Evolutionary conservation across 2,113 vertebrate genomes (phyloP), one percentile per base, ranked within the genome.

Genomic region (Coreoperca whiteheadi): DNA sequence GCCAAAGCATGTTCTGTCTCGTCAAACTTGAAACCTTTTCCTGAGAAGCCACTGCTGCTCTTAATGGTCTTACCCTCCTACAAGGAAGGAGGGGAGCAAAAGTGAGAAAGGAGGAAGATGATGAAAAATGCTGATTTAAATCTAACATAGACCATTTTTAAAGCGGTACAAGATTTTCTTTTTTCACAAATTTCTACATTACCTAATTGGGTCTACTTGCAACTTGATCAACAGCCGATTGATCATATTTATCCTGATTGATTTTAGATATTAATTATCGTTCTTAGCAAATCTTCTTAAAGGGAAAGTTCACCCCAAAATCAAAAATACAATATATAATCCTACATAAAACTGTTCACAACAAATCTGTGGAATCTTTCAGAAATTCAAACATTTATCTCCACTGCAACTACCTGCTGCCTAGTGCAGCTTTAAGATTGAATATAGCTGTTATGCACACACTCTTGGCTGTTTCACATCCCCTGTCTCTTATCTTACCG

Each of bases 11-110:
- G 98, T 77, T 99, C 98, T 0, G 98, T 99, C 95, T 99, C 98
- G 86, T 99, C 98, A 56, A 99, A 99, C 90, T 99, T 99, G 91
- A 99, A 99, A 63, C 98, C 98, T 94, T 99, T 99, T 54, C 98
- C 98, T 57, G 98, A 99, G 92, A 99, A 99, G 2, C 98, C 98
- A n/a, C 98, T 99, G 93, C 97, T 98, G 95, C 97, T 99, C 85
- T 98, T 99, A 85, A 99, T 99, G 88, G 90, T 89, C 82, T 99
- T 99, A 3, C 98, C 98, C 82, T 99, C 98, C 98, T 99, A 93
- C 23, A 25, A 81, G 85, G 88, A 73, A 64, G 11, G 23, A 30
- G 8, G 0, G 23, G 4, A 54, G 6, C 15, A 50, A 15, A 50
- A 15, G n/a, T 53, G 53, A 32, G 4, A 9, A 41, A 28, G 15